A percentile compares a stretch with the other conserved stretches of the same genome.
phyloP scores from a whole-genome alignment of 2,888 invertebrate genomes.

The Chaitophorus viminalis region DNA sequence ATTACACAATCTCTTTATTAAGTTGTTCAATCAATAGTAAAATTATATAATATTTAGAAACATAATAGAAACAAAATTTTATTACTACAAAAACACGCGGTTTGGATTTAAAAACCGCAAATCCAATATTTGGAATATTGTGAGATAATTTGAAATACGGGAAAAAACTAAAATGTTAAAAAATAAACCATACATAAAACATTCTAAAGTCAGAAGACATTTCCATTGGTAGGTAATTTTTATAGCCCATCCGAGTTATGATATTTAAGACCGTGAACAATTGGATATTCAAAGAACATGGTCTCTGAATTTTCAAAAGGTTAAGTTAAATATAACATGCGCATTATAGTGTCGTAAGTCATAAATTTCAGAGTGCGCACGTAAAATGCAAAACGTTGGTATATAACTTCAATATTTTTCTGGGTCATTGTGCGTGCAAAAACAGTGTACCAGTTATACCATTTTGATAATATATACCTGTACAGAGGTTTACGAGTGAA shows the following conservation, averaged over 20 bases:
- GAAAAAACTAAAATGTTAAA: neutral
- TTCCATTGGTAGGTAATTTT: neutral
- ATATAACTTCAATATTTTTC: neutral
- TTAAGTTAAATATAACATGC: neutral
- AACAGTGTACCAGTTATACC: neutral
- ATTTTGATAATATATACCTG: neutral
- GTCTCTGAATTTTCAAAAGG: neutral
- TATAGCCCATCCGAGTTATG: neutral
- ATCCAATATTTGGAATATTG: neutral
- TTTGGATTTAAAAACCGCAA: neutral
- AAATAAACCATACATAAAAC: neutral
- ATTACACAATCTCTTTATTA: too few relatives aligned
- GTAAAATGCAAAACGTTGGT: neutral
- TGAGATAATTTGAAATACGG: neutral
- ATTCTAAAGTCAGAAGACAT: neutral
- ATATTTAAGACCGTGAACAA: constrained; percentile 39
- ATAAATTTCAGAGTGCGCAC: constrained; percentile 6
- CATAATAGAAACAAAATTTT: neutral
- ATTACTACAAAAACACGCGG: neutral
- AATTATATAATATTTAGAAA: too few relatives aligned
- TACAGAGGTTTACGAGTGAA: neutral
- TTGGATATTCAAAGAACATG: constrained; percentile 24
- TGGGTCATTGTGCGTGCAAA: neutral
- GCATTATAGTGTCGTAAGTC: constrained; percentile 8
- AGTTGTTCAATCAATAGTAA: too few relatives aligned